Evolutionary conservation across 2,113 vertebrate genomes (phyloP).

Genomic region (Burhinus oedicnemus): DNA sequence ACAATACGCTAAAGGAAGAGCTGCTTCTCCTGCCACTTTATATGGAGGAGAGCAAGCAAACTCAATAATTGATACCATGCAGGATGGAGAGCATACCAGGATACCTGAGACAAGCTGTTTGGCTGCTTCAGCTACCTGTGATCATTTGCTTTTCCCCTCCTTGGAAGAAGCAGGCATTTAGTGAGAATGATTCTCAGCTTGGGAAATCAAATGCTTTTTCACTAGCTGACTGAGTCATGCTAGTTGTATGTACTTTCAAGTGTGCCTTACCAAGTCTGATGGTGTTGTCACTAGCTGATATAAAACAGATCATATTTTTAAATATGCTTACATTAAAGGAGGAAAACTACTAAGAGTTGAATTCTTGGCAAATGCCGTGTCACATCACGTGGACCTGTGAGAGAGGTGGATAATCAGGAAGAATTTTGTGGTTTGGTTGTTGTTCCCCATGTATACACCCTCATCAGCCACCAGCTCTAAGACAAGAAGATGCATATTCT

Average conservation of each 20-base stretch:
- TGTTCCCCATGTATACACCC: background rate
- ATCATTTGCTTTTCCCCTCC: background rate
- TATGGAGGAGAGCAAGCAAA: background rate
- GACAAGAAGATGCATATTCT: background rate
- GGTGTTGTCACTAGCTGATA: background rate
- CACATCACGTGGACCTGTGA: background rate
- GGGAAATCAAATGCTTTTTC: background rate
- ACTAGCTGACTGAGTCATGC: background rate
- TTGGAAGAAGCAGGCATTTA: background rate
- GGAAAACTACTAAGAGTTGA: background rate
- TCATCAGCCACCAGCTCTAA: background rate
- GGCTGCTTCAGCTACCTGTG: background rate
- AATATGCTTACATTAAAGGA: background rate
- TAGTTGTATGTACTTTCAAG: background rate
- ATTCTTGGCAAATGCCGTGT: background rate
- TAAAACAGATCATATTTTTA: background rate
- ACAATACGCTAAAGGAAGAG: conserved; percentile 2
- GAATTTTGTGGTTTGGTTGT: background rate
- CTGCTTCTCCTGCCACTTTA: conserved; percentile 26
- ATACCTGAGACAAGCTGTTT: conserved; percentile 71
- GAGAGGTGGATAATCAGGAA: background rate
- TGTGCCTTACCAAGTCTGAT: background rate
- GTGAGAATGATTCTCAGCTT: background rate
- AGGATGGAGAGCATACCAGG: conserved; percentile 42
- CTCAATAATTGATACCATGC: conserved; percentile 78